Base-by-base conservation (phyloP, 2,113 vertebrate genomes). In the Perca fluviatilis region DNA sequence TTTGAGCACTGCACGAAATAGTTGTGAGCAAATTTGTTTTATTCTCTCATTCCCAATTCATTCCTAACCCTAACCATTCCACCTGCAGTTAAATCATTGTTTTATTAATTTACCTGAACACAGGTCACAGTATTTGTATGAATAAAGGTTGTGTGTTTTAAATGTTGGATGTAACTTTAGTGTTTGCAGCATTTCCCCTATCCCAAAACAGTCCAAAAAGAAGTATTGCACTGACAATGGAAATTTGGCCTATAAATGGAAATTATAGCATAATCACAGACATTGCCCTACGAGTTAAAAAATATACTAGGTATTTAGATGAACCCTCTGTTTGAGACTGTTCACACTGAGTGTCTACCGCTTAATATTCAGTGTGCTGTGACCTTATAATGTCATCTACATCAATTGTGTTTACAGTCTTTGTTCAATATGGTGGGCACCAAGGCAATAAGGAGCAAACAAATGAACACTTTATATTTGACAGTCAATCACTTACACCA, bases 1-100 rank as follows among this genome's bases (percentile, higher is more conserved):
- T 91, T 85, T 79, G 23, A 87, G 54, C 2, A 10, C 67, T 56
- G 36, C 33, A 79, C 72, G 57, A 79, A 86, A 74, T 46, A 63
- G 21, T 63, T 81, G 36, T 46, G n/a, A 64, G 27, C 13, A 16
- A 47, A 57, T 80, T 50, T 43, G 30, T 79, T 67, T 12, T 36
- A 75, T 77, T 73, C 4, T 46, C 30, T 47, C 21, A 11, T 10
- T 43, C 40, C 10, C 40, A 11, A 43, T 43, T 43, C 10, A 43
- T 43, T 43, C 40, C 9, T 43, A 10, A 43, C 9, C 40, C 40
- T 43, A 10, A 43, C 40, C 40, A 43, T 11, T 43, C 51, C 14
- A 25, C 14, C 13, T 25, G 15, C 36, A 50, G 21, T 49, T 61
- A 21, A 23, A 73, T 0, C 23, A 15, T 7, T n/a, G 6, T 47